Evolutionary conservation across 2,113 vertebrate species (phyloP), one percentile per base, ranked within the genome.

Genomic region (Ahaetulla prasina): DNA sequence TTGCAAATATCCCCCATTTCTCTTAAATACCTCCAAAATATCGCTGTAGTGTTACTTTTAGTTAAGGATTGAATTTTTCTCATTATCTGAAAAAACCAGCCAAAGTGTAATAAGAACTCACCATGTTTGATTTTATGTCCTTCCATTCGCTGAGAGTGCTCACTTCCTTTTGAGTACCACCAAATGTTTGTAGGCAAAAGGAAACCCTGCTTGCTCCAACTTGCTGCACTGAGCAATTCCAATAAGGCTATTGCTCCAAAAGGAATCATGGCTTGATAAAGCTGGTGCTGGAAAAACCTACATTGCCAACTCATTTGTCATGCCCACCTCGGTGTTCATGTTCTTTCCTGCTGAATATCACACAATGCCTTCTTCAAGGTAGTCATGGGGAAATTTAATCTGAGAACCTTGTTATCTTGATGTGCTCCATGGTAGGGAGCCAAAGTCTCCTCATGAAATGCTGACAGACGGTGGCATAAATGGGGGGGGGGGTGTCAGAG

Each of bases 401-500:
- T 95, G 95, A 93, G 94, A 95, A 90, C 87, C 91, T 95, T 87
- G 89, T 54, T 95, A 95, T 93, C 93, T 96, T 96, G 55, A 91
- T 95, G 80, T 88, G 49, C 93, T 95, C 95, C 92, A 90, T 84
- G 92, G 92, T 94, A 50, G 93, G 92, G 94, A 90, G 94, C 96
- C 95, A 95, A 93, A 95, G 87, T 93, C 94, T 94, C 90, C 93
- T 96, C 22, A 93, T 91, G 92, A 95, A 94, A 95, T 54, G 90
- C 94, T 97, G 94, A 96, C 93, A 96, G 96, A 91, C 90, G 93
- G 89, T 96, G 95, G 93, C 93, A 95, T 95, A 94, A 80, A 91
- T 92, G 90, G 92, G 52, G 95, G 89, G 16, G 0, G 45, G 45
- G 45, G n/a, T n/a, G n/a, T n/a, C n/a, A n/a, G n/a, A n/a, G n/a